phyloP scores from a whole-genome alignment of 2,888 invertebrate genomes.

The Lithophane ornitopus region DNA sequence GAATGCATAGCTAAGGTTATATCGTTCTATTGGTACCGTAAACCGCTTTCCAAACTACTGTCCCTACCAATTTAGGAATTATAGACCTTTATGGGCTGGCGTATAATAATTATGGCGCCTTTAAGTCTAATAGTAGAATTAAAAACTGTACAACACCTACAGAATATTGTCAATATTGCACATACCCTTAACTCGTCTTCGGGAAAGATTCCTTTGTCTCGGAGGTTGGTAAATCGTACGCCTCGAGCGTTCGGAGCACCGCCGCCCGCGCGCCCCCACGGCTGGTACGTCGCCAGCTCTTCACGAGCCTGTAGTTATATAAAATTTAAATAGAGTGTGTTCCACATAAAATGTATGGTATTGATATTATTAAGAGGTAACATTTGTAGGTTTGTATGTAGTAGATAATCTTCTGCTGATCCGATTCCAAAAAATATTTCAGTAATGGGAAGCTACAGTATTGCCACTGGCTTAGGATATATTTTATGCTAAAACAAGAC shows the following conservation, averaged over 20 bases:
- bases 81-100: too few relatives aligned
- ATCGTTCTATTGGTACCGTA: background rate
- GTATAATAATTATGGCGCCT: background rate
- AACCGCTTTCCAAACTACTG: background rate
- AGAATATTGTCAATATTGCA: background rate
- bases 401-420: background rate
- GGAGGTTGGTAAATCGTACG: conserved; percentile 92
- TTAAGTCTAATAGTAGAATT: background rate
- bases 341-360: background rate
- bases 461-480: background rate
- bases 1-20: background rate
- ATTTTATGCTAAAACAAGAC: background rate
- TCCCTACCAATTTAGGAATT: background rate
- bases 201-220: conserved; percentile 92
- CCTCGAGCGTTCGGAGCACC: conserved; percentile 93
- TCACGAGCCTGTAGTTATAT: conserved; percentile 89
- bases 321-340: background rate
- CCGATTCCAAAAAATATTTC: background rate
- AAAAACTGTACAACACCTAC: too few relatives aligned
- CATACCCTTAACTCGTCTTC: conserved; percentile 89
- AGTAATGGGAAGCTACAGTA: too few relatives aligned
- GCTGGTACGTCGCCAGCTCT: conserved; percentile 93
- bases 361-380: background rate
- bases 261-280: conserved; percentile 94
- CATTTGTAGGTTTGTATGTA: background rate